phyloP scores from a whole-genome alignment of 2,888 invertebrate species.

The Tenthredo scrophulariae region DNA sequence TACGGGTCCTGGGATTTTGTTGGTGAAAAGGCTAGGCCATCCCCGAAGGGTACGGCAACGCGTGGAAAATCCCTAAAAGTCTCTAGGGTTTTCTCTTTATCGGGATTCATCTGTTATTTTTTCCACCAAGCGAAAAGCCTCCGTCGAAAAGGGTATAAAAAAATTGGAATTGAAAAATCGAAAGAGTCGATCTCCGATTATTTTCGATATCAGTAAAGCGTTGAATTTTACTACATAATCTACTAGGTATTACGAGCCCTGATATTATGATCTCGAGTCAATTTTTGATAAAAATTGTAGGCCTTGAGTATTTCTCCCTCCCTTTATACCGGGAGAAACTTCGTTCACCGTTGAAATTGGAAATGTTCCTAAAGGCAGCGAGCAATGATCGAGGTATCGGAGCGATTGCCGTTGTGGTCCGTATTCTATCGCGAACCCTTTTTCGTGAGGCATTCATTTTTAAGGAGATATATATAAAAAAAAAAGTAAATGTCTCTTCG shows the following conservation, averaged over 20 bases:
- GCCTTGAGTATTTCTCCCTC: constrained; percentile 15
- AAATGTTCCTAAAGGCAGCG: constrained; percentile 39
- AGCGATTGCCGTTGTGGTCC: constrained; percentile 26
- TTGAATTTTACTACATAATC: constrained; percentile 37
- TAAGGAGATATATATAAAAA: constrained; percentile 36
- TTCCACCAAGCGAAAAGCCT: constrained; percentile 23
- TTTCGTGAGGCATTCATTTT: constrained; percentile 12
- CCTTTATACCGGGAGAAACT: constrained; percentile 6
- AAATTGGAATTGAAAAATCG: constrained; percentile 42
- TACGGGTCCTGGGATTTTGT: constrained; percentile 1
- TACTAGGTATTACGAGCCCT: constrained; percentile 29
- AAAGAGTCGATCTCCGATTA: constrained; percentile 24
- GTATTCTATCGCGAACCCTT: constrained; percentile 31
- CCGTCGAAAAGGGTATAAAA: background rate
- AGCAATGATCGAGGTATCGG: constrained; percentile 50
- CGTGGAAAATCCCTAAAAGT: constrained; percentile 41
- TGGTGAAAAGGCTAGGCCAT: background rate
- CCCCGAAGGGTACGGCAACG: background rate
- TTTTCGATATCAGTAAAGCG: constrained; percentile 35
- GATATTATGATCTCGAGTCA: constrained; percentile 45
- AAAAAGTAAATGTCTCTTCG: constrained; percentile 3
- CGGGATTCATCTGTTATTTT: constrained; percentile 47
- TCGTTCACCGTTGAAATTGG: constrained; percentile 48
- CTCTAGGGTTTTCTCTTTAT: constrained; percentile 30
- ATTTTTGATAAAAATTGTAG: constrained; percentile 46